Conservation (phyloP, 1,140 invertebrate genomes). For the Lepidotrigona ventralis region DNA sequence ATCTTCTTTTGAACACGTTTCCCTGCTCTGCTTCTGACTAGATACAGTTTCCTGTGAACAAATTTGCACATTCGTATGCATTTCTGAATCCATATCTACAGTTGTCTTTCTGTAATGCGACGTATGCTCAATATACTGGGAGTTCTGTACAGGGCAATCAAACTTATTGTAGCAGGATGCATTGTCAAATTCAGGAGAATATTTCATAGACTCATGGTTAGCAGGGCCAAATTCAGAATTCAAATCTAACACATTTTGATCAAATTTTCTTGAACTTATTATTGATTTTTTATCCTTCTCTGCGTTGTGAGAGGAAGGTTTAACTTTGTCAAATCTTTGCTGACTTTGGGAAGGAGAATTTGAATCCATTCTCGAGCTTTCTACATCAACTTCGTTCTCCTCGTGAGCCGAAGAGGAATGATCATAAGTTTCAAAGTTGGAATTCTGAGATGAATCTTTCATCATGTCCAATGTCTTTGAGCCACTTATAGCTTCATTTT, state of each 20-base stretch:
- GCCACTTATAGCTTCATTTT: slow-evolving; percentile 71
- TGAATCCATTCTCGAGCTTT: slow-evolving; percentile 14
- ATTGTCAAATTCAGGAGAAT: slow-evolving; percentile 40
- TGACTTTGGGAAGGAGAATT: neutral
- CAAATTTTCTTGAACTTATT: slow-evolving; percentile 15
- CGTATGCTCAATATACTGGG: neutral
- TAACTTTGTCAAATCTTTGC: slow-evolving; percentile 35
- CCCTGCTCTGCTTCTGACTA: slow-evolving; percentile 57
- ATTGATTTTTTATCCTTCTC: slow-evolving; percentile 30
- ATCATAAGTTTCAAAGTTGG: slow-evolving; percentile 28
- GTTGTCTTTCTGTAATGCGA: neutral
- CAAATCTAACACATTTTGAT: slow-evolving; percentile 36
- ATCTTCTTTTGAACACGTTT: slow-evolving; percentile 50
- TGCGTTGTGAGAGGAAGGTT: neutral
- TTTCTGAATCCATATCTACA: neutral
- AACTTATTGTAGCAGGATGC: slow-evolving; percentile 38
- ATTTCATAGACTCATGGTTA: slow-evolving; percentile 27
- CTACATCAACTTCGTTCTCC: slow-evolving; percentile 22
- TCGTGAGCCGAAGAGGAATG: neutral
- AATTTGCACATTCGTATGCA: slow-evolving; percentile 5
- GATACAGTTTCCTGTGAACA: slow-evolving; percentile 36
- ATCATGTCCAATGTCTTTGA: slow-evolving; percentile 77
- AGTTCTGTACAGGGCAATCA: slow-evolving; percentile 32
- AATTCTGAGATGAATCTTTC: slow-evolving; percentile 65
- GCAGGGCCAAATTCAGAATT: slow-evolving; percentile 47